Evolutionary conservation across 2,113 vertebrate species (phyloP).

Genomic region (Tupaia tana): DNA sequence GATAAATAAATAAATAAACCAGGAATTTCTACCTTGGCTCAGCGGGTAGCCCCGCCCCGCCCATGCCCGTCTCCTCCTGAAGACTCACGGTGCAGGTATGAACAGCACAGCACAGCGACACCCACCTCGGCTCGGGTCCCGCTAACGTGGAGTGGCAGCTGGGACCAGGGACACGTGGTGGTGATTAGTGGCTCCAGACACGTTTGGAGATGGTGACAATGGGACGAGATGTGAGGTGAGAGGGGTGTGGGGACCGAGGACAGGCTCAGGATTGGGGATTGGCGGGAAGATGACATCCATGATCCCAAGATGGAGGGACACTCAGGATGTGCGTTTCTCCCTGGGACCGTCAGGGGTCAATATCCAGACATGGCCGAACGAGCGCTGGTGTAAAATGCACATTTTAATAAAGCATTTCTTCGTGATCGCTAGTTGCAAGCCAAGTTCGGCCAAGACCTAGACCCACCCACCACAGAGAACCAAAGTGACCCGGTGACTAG

Average conservation of each 20-base stretch:
- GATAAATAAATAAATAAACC: neutral
- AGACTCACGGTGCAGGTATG: neutral
- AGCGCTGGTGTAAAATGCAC: neutral
- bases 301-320: accelerated
- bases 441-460: neutral
- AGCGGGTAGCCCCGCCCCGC: accelerated
- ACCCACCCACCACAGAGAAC: neutral
- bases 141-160: accelerated
- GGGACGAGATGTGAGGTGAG: neutral
- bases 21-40: neutral
- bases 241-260: neutral
- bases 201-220: accelerated
- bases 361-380: neutral
- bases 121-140: accelerated
- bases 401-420: neutral
- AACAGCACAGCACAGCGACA: accelerated
- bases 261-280: no score
- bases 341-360: neutral
- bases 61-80: accelerated
- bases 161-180: accelerated
- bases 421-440: accelerated
- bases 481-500: neutral
- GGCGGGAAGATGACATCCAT: accelerated
- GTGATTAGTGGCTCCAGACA: neutral
- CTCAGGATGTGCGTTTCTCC: neutral